Base-by-base conservation (phyloP, 1,140 invertebrate species). In the Zaprionus tsacasi region DNA sequence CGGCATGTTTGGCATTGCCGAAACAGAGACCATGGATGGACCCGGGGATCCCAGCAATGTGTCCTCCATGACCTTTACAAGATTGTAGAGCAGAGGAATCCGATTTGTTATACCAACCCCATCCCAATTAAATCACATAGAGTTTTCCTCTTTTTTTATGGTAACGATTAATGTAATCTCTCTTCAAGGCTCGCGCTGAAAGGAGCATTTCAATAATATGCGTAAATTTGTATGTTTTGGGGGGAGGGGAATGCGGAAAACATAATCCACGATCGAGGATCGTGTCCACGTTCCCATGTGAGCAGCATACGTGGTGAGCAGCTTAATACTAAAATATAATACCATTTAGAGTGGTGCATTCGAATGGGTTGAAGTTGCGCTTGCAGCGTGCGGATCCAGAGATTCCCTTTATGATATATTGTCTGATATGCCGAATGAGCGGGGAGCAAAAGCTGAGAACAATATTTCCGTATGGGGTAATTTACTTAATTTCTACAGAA, bases 1-100 rank as follows among this genome's bases (percentile, higher is more conserved):
- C 13, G 96, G 96, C 17, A 95, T 96, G 87, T 97, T 96, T 73
- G 95, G 96, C 13, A 95, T 96, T 52, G 94, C 95, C 36, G 95
- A 96, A 93, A 94, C 94, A 27, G 91, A 91, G 38, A 17, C 76
- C 13, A 21, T 59, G 5, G 83, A 91, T 3, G 7, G 1, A n/a
- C n/a, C 48, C 3, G 77, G 55, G 6, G 73, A 70, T 4, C 43
- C 21, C 0, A 15, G 54, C 0, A 54, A 60, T 1, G 11, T 48
- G 5, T n/a, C n/a, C 0, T 35, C 58, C 2, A 55, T 61, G 6
- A 60, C 54, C 1, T 86, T 60, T 3, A 82, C 66, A 0, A 69
- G 76, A 43, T 2, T 35, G 33, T 40, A 40, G 11, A 40, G 12
- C n/a, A 40, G 11, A 40, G 12, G 12, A 30, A 30, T 30, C 27